Evolutionary conservation across 2,113 vertebrate genomes (phyloP).

Genomic region (Chiloscyllium plagiosum): DNA sequence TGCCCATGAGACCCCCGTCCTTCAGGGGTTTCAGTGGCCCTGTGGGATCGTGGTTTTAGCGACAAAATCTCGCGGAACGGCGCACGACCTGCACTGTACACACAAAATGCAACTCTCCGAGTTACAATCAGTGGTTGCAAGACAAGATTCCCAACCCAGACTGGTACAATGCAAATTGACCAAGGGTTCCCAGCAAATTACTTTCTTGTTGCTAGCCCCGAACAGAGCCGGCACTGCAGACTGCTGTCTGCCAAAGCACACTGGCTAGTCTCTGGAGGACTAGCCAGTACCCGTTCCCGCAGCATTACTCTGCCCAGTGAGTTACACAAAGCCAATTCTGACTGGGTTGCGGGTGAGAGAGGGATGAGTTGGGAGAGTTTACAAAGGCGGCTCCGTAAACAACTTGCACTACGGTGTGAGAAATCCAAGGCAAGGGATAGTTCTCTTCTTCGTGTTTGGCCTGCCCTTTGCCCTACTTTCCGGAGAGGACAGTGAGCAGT

Average conservation of each 20-base stretch:
- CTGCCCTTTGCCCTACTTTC: background rate
- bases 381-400: background rate
- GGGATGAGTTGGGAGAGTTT: background rate
- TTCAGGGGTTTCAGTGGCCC: background rate
- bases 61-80: background rate
- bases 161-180: conserved; percentile 7
- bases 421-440: background rate
- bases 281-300: no score
- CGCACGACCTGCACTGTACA: no score
- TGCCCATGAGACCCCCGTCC: no score
- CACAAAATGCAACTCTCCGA: background rate
- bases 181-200: background rate
- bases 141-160: background rate
- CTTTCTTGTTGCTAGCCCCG: background rate
- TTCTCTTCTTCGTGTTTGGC: background rate
- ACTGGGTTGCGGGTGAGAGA: background rate
- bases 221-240: background rate
- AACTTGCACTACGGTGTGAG: background rate
- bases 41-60: no score
- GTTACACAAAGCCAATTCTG: background rate
- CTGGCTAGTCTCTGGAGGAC: no score
- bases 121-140: background rate
- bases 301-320: background rate
- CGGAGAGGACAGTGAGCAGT: no score
- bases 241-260: background rate